A percentile compares a stretch with the other conserved stretches of the same genome.
Evolutionary conservation across 2,888 invertebrate genomes (phyloP).

Genomic region (Itoplectis maculator): DNA sequence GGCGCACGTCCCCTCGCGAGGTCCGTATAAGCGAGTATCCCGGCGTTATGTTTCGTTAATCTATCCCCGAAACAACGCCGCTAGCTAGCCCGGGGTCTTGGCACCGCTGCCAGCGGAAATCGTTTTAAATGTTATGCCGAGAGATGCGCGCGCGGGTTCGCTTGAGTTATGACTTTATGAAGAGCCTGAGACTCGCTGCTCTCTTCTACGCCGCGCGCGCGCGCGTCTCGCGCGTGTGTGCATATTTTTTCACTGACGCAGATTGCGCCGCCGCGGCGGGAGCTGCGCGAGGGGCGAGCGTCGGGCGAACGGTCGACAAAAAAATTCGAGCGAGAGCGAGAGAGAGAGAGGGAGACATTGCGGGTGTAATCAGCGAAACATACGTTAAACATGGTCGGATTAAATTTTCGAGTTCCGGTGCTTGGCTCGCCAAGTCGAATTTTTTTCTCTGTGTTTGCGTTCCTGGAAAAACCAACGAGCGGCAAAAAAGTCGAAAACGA

Average conservation of each 20-base stretch:
- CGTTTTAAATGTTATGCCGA: conserved; percentile 84
- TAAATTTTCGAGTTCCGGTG: conserved; percentile 33
- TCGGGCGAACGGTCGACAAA: conserved; percentile 49
- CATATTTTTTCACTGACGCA: conserved; percentile 68
- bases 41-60: conserved; percentile 84
- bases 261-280: conserved; percentile 39
- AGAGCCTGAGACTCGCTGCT: conserved; percentile 78
- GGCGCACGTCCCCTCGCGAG: conserved; percentile 78
- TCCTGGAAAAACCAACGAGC: not conserved
- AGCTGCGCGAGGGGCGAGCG: conserved; percentile 30
- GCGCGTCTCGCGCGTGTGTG: conserved; percentile 63
- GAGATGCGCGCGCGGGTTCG: conserved; percentile 80
- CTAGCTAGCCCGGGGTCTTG: conserved; percentile 80
- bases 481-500: too few species aligned
- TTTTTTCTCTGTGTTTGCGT: not conserved
- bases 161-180: conserved; percentile 83
- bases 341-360: conserved; percentile 54
- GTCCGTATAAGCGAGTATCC: conserved; percentile 78
- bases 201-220: conserved; percentile 41
- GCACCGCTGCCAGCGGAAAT: conserved; percentile 84
- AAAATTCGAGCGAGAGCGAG: conserved; percentile 10
- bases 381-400: conserved; percentile 47
- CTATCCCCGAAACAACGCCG: conserved; percentile 84
- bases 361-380: conserved; percentile 61
- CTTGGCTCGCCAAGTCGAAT: conserved; percentile 1